Base-by-base conservation (phyloP, 2,888 invertebrate species). In the Adineta ricciae region DNA sequence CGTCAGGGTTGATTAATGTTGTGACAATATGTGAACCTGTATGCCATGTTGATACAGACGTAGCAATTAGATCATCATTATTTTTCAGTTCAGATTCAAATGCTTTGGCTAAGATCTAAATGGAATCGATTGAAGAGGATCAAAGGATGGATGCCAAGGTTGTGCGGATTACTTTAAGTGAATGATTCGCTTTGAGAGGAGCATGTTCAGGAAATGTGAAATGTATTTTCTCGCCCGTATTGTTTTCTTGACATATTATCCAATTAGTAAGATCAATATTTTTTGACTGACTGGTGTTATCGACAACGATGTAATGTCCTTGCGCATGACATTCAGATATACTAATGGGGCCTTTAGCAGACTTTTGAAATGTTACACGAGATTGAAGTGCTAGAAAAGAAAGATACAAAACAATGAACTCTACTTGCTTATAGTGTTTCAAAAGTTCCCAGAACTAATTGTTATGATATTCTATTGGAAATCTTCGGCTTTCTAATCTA, bases 341-440 rank as follows among this genome's bases (percentile, higher is more conserved):
- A 73, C 88, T 88, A 36, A 89, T 88, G 84, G 89, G 89, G 85
- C 89, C 89, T 87, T 91, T 92, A 84, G 92, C 91, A 50, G 90
- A 91, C 85, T 91, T 88, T 88, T 91, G 92, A 89, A 91, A 92
- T 21, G 92, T 92, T 7, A 92, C 92, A 41, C 41, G 38, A 41
- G 78, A 41, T n/a, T 78, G 24, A 4, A n/a, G 24, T 41, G 41
- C 78, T 78, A 73, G 24, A 73, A 38, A n/a, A 46, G 46, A 46
- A 11, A 46, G 11, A 46, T 46, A 46, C 8, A 46, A 46, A 46
- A 46, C 46, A 46, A 46, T 46, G 11, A 46, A 46, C 11, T n/a
- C n/a, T n/a, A n/a, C n/a, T n/a, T n/a, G n/a, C n/a, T n/a, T n/a
- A n/a, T n/a, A n/a, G n/a, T n/a, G n/a, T n/a, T n/a, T n/a, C n/a